Conservation (phyloP, 1,140 invertebrate species). For the Pomacea maculata region DNA sequence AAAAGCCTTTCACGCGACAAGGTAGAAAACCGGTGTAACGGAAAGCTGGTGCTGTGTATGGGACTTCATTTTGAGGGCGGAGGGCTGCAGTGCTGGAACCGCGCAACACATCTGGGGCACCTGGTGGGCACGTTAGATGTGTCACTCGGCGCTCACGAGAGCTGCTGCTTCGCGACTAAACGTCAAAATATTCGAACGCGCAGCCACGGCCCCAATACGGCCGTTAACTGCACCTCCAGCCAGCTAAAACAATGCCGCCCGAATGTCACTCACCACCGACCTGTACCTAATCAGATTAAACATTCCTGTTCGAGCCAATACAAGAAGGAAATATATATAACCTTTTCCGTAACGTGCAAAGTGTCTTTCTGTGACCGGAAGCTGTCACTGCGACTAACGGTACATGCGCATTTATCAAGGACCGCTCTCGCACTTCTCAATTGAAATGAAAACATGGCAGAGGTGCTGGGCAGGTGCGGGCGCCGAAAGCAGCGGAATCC, state of each 20-base stretch:
- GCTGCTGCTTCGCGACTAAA: slow-evolving; percentile 1
- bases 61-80: slow-evolving; percentile 1
- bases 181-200: slow-evolving; percentile 10
- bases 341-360: slow-evolving; percentile 9
- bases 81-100: slow-evolving; percentile 3
- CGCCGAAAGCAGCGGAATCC: slow-evolving; percentile 39
- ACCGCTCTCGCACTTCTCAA: slow-evolving; percentile 29
- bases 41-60: not conserved
- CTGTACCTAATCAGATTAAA: slow-evolving; percentile 26
- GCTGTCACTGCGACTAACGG: slow-evolving; percentile 37
- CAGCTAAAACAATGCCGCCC: slow-evolving; percentile 18
- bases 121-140: slow-evolving; percentile 27
- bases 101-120: slow-evolving; percentile 12
- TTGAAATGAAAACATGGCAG: slow-evolving; percentile 43
- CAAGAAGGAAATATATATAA: slow-evolving; percentile 21
- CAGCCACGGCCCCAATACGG: slow-evolving; percentile 5
- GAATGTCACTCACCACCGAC: slow-evolving; percentile 20
- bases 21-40: not conserved
- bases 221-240: slow-evolving; percentile 6
- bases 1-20: not conserved
- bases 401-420: slow-evolving; percentile 39
- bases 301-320: slow-evolving; percentile 6
- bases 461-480: slow-evolving; percentile 39
- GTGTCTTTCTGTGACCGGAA: slow-evolving; percentile 29
- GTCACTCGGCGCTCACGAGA: slow-evolving; percentile 15